Base-by-base conservation (phyloP, 1,140 invertebrate species). In the Lepidurus packardi region DNA sequence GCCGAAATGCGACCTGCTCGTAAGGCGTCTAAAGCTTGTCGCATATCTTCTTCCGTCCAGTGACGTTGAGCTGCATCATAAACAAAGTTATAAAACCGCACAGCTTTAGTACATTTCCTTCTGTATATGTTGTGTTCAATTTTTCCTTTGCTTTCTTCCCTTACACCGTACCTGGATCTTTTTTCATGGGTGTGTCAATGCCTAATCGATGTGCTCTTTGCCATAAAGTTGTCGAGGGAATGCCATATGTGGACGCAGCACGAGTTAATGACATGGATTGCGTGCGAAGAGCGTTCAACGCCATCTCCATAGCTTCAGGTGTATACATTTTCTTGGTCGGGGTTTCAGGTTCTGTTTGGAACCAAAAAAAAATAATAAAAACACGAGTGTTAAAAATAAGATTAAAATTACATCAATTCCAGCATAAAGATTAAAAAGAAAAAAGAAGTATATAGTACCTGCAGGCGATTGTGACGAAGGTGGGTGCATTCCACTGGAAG, bases 211-310 rank as follows among this genome's bases (percentile, higher is more conserved):
- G 93, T 13, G 93, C 93, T 79, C 94, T 87, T 85, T 95, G 93
- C 94, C 94, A 95, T 21, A 95, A 86, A 10, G 94, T 95, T 43
- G 94, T 95, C 21, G 93, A 94, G 43, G 94, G 94, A 82, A 95
- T 95, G 74, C 93, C 93, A 85, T 92, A 95, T 13, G 91, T 92
- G 43, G 92, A 89, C 78, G 92, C 88, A 13, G 87, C 92, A 88
- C 94, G 94, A 73, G 93, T 94, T 77, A 95, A 88, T 82, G 92
- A 94, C 92, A 95, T 94, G 81, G 92, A 90, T 82, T 93, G 92
- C 83, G 91, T 92, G 82, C 92, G 87, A 78, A 95, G 87, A 16
- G 93, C 92, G 80, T 95, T 93, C 80, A 95, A 86, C 47, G 94
- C 93, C 80, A 90, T 90, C 80, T 94, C 93, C 93, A 95, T 94